These are phyloP conservation scores for Scylla paramamosain DNA, from an alignment of 1,140 invertebrate species.

Conservation along the genomic window DNA sequence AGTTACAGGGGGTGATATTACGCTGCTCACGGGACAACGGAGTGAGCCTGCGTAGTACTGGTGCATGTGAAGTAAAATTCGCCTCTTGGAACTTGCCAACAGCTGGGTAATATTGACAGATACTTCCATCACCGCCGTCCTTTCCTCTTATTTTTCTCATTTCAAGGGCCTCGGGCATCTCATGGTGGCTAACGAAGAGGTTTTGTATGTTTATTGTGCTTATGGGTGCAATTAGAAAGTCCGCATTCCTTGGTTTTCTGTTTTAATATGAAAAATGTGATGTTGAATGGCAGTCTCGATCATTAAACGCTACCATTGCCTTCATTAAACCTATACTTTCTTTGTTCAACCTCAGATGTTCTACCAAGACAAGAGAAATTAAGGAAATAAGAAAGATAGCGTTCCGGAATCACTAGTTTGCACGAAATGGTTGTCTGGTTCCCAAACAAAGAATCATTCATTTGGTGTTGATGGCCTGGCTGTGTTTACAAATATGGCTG, in stretches of 20 bases:
- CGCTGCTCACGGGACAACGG: constrained; percentile 46
- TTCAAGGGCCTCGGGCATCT: background rate
- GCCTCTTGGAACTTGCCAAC: background rate
- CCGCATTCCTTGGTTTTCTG: background rate
- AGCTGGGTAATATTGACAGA: constrained; percentile 58
- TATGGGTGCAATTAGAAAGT: background rate
- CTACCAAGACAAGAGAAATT: background rate
- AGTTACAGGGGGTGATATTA: constrained; percentile 2
- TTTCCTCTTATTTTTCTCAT: background rate
- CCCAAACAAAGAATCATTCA: background rate
- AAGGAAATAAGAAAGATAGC: background rate
- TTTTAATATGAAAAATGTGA: background rate
- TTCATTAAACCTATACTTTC: background rate
- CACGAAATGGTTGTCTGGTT: background rate
- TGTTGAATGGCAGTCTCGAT: background rate
- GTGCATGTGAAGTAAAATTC: background rate
- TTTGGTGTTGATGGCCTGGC: constrained; percentile 45
- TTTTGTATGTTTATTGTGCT: background rate
- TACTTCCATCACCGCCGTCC: background rate
- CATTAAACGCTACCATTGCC: background rate
- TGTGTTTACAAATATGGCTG: constrained; percentile 73
- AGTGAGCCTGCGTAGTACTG: constrained; percentile 70
- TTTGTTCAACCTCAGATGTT: background rate
- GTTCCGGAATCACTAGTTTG: background rate
- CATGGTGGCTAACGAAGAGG: background rate